phyloP scores from a whole-genome alignment of 2,888 invertebrate genomes.

The Ectobius pallidus region DNA sequence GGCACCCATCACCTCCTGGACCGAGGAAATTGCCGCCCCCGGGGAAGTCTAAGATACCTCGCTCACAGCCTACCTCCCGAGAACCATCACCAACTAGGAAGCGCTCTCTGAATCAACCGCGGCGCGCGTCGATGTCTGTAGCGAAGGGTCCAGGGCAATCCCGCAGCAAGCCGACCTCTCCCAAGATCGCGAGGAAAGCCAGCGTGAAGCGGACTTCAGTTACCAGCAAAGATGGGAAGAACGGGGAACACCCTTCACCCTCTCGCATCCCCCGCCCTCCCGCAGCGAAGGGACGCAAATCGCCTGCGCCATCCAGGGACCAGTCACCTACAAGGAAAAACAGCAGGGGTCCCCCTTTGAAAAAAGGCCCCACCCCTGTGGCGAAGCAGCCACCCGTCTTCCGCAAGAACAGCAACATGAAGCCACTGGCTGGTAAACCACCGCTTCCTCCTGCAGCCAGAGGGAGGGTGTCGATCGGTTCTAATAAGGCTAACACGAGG shows the following conservation, averaged over 20 bases:
- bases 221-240: background rate
- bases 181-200: background rate
- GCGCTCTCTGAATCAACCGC: constrained; percentile 53
- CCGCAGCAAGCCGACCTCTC: too few species aligned
- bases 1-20: constrained; percentile 56
- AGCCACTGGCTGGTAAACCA: constrained; percentile 32
- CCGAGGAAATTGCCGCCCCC: constrained; percentile 63
- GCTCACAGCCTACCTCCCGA: constrained; percentile 60
- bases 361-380: background rate
- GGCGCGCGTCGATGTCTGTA: background rate
- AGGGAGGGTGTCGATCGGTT: background rate
- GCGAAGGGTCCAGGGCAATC: too few species aligned
- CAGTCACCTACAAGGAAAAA: background rate
- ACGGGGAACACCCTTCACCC: background rate
- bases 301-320: background rate
- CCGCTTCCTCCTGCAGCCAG: constrained; percentile 29
- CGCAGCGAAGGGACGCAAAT: background rate
- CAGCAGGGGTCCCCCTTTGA: background rate
- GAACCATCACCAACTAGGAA: constrained; percentile 56
- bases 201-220: background rate
- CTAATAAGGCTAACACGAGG: too few species aligned
- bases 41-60: constrained; percentile 66
- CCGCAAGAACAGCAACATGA: constrained; percentile 18
- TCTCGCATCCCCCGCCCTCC: background rate
- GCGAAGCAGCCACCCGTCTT: constrained; percentile 1